phyloP scores from a whole-genome alignment of 2,797 vertebrate species.

The Lepilemur septentrionalis region DNA sequence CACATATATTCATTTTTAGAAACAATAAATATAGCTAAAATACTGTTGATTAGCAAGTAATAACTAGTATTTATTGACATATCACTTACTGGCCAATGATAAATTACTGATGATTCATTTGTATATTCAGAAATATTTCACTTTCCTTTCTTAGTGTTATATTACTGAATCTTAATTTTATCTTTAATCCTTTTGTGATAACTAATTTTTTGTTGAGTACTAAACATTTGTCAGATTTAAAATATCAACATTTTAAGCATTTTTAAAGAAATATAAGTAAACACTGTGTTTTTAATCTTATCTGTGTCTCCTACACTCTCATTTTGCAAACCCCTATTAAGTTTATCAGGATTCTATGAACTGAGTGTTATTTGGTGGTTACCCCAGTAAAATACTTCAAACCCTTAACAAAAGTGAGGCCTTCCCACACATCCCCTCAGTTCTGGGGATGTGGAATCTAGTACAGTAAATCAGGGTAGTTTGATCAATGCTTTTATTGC shows the following conservation, averaged over 20 bases:
- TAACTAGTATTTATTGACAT: neutral
- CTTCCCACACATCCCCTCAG: neutral
- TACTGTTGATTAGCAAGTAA: neutral
- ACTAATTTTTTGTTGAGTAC: neutral
- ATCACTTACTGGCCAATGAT: neutral
- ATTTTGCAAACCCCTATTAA: neutral
- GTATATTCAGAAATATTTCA: neutral
- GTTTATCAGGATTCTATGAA: neutral
- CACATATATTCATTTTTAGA: neutral
- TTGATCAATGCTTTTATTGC: neutral
- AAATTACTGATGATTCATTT: constrained; percentile 27
- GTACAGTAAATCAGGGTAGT: neutral
- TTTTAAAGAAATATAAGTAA: neutral
- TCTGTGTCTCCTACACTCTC: neutral
- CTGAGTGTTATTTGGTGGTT: neutral
- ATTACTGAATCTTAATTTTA: neutral
- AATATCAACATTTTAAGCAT: neutral
- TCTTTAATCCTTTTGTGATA: neutral
- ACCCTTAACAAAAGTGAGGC: neutral
- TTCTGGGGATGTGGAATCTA: neutral
- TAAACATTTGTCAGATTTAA: neutral
- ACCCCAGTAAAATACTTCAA: neutral
- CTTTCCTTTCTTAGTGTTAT: neutral
- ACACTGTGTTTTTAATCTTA: neutral
- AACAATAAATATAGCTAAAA: neutral